Base-by-base conservation (phyloP, 2,888 invertebrate species). In the Epistrophe grossulariae region DNA sequence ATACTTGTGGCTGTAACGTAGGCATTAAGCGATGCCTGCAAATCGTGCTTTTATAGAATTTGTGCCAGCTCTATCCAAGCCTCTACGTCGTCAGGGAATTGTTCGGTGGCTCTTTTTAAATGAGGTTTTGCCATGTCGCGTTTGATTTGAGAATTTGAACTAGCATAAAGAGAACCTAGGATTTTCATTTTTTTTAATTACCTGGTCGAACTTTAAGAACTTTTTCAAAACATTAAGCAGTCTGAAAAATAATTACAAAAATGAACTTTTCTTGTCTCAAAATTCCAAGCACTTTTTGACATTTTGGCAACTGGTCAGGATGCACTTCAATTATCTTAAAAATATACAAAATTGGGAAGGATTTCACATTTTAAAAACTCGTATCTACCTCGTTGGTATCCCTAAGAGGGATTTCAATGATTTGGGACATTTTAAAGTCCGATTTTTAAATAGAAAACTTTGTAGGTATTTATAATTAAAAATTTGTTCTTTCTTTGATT, bases 141-240 rank as follows among this genome's bases (percentile, higher is more conserved):
- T 92, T 98, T 98, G 0, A 97, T 96, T 91, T 98, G 98, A 4
- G 97, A 98, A 17, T 95, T 94, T 0, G 98, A 98, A 91, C 96
- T 97, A 0, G 99, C 99, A 92, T 99, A 99, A 0, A 99, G 94
- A 0, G 99, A 99, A 2, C 99, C 99, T 10, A 99, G 94, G 89
- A 99, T 99, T 94, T 99, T 99, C 98, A 99, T 99, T 0, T 99
- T 93, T 99, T 99, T 91, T 99, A 99, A 94, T 99, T 99, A 45
- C 98, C 98, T 0, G 99, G 99, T 92, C 99, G 98, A 0, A 96
- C 97, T 94, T 99, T 99, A 7, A 99, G 93, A 1, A 99, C 99
- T 93, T 99, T 99, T 93, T 99, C 99, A 92, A 99, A 99, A 92
- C 99, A 99, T 92, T 98, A 97, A 0, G 99, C 98, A 0, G 99